Percentiles rank a stretch among this genome's conserved stretches.
Evolutionary conservation across 2,888 invertebrate genomes (phyloP).

Genomic region (Trilocha varians): DNA sequence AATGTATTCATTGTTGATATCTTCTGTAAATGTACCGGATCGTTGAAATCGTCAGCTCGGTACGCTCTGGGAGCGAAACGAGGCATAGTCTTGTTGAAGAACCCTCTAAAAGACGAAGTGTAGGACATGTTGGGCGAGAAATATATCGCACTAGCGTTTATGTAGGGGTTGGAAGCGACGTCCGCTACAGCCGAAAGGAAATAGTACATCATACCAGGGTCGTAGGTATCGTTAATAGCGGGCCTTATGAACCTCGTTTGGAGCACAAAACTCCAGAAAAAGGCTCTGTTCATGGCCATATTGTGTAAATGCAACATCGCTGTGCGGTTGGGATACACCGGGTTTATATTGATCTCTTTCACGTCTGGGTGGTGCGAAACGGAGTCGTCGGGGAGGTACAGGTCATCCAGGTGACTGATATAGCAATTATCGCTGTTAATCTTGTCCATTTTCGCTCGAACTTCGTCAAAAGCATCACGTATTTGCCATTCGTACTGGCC

Average conservation of each 20-base stretch:
- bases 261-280: constrained; percentile 95
- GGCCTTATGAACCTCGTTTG: constrained; percentile 92
- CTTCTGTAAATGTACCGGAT: constrained; percentile 93
- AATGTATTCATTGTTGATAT: constrained; percentile 97
- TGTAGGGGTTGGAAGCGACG: constrained; percentile 91
- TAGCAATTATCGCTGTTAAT: constrained; percentile 91
- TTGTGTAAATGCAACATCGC: constrained; percentile 94
- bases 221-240: constrained; percentile 92
- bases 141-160: constrained; percentile 94
- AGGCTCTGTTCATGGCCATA: constrained; percentile 95
- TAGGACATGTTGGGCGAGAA: constrained; percentile 96
- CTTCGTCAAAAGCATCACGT: constrained; percentile 91
- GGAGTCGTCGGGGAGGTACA: constrained; percentile 87
- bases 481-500: constrained; percentile 95
- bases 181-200: constrained; percentile 96
- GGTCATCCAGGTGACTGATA: constrained; percentile 86
- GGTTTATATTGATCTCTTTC: constrained; percentile 94
- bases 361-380: constrained; percentile 95
- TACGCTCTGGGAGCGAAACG: constrained; percentile 95
- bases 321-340: constrained; percentile 95
- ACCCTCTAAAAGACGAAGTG: constrained; percentile 93
- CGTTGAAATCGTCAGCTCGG: constrained; percentile 93
- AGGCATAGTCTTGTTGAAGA: constrained; percentile 96
- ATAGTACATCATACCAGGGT: constrained; percentile 99
- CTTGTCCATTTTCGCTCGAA: constrained; percentile 86